Percentiles rank a stretch among this genome's conserved stretches.
Conservation (phyloP, 1,140 invertebrate species). For the Drosophila nannoptera region DNA sequence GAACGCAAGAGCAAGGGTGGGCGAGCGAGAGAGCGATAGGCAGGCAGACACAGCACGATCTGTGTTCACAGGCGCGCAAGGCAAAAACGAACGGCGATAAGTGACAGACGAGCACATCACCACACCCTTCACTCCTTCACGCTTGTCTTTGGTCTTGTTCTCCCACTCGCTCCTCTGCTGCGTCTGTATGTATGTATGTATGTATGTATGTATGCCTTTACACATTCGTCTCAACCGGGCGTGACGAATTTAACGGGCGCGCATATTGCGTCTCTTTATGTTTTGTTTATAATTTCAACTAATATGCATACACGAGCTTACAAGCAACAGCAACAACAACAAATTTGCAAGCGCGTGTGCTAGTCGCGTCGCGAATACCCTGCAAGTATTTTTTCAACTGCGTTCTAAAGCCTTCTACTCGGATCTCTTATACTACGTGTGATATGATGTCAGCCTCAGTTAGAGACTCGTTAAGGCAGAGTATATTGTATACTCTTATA, state of each 20-base stretch:
- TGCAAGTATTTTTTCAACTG: neutral
- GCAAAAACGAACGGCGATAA: slow-evolving; percentile 41
- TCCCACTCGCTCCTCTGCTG: neutral
- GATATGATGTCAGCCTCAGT: too few relatives aligned
- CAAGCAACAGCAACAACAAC: neutral
- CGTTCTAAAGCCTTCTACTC: neutral
- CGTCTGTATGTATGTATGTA: too few relatives aligned
- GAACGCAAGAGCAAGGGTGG: too few relatives aligned
- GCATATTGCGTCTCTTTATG: slow-evolving; percentile 62
- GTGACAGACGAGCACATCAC: slow-evolving; percentile 23
- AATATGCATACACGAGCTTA: slow-evolving; percentile 57
- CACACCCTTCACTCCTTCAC: neutral
- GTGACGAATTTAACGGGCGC: slow-evolving; percentile 63
- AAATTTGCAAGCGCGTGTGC: neutral
- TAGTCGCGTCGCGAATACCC: neutral
- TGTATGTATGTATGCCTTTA: slow-evolving; percentile 9
- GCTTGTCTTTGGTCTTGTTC: too few relatives aligned
- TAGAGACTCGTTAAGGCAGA: too few relatives aligned
- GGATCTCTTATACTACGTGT: too few relatives aligned
- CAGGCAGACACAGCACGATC: slow-evolving; percentile 53
- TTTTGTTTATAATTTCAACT: slow-evolving; percentile 76
- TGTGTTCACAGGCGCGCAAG: slow-evolving; percentile 28
- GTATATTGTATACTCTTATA: too few relatives aligned
- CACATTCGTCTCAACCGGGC: slow-evolving; percentile 41
- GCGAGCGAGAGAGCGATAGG: slow-evolving; percentile 22